Evolutionary conservation across 2,113 vertebrate species (phyloP).

Genomic region (Pygathrix nemaeus): DNA sequence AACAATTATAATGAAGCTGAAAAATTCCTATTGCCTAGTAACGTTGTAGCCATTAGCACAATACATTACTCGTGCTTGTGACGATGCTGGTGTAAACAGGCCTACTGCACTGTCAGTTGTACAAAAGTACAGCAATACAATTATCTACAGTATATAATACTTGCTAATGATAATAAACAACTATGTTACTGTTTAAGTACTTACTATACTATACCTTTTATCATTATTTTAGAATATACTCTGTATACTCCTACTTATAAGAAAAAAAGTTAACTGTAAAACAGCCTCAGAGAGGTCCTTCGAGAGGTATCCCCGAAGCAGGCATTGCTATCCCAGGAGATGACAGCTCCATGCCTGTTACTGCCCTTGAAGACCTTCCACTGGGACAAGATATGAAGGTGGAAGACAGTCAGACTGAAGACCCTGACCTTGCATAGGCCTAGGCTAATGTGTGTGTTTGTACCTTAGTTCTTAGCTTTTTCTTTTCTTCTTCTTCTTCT

Average conservation of each 20-base stretch:
- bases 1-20: background rate
- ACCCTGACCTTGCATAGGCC: background rate
- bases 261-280: background rate
- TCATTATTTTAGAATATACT: background rate
- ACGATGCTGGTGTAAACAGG: background rate
- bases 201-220: background rate
- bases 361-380: background rate
- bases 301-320: rapidly evolving
- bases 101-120: background rate
- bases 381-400: background rate
- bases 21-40: background rate
- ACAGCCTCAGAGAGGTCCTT: background rate
- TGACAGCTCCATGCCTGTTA: background rate
- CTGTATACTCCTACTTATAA: background rate
- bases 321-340: background rate
- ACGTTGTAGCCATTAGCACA: background rate
- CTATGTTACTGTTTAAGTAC: background rate
- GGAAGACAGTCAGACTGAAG: background rate
- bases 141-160: background rate
- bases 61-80: background rate
- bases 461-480: background rate
- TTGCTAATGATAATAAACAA: background rate
- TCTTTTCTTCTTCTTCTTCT: no score
- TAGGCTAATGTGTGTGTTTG: background rate
- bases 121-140: background rate